Conservation (phyloP, 2,113 vertebrate species). For the Hydrochoerus hydrochaeris region DNA sequence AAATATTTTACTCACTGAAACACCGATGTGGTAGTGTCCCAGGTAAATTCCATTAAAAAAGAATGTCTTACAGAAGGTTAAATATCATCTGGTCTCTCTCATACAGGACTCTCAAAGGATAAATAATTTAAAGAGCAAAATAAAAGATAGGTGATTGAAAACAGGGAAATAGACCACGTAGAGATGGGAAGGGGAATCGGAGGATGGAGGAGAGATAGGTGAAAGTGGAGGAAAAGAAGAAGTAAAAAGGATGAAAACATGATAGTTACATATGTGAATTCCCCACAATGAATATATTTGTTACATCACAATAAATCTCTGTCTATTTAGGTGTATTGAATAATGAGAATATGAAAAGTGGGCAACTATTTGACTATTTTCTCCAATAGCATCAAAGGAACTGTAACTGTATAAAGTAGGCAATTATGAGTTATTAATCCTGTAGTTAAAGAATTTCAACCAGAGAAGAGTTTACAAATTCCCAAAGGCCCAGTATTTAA, state of each 20-base stretch:
- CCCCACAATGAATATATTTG: background rate
- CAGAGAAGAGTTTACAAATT: background rate
- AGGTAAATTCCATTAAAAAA: constrained; percentile 18
- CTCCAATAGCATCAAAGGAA: constrained; percentile 8
- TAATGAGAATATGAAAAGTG: constrained; percentile 28
- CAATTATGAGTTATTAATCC: constrained; percentile 50
- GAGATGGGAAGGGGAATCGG: background rate
- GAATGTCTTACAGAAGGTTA: background rate
- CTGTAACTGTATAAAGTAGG: constrained; percentile 8
- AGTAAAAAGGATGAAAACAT: background rate
- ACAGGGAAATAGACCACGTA: background rate
- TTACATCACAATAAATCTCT: background rate
- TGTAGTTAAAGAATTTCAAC: constrained; percentile 33
- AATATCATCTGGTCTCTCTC: background rate
- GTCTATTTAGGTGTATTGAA: constrained; percentile 45
- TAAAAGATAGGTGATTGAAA: background rate
- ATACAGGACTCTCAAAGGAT: background rate
- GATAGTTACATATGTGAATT: background rate
- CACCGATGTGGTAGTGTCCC: background rate
- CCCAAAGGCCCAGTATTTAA: background rate
- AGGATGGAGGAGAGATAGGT: background rate
- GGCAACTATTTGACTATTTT: constrained; percentile 47
- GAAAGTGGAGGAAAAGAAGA: background rate
- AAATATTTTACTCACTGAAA: background rate
- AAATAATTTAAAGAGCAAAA: background rate